Evolutionary conservation across 2,888 invertebrate species (phyloP).

Genomic region (Bembecia ichneumoniformis): DNA sequence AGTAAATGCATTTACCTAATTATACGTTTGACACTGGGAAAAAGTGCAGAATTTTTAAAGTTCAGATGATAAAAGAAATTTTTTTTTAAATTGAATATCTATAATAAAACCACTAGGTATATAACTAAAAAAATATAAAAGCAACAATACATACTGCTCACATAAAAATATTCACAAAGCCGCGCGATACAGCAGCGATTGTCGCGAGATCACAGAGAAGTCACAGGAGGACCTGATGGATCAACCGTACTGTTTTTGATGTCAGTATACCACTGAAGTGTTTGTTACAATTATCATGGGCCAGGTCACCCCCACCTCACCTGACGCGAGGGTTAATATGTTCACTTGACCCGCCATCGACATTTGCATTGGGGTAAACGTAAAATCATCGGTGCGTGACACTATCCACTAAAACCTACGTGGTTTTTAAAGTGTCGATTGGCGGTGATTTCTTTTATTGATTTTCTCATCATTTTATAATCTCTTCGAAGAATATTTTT

Average conservation of each 20-base stretch:
- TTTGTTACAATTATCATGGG: slow-evolving; percentile 54
- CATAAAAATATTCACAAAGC: slow-evolving; percentile 6
- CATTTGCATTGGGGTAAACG: slow-evolving; percentile 39
- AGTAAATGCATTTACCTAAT: too few relatives aligned
- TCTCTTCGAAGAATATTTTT: too few relatives aligned
- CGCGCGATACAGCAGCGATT: not conserved
- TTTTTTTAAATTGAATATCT: not conserved
- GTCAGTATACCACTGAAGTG: slow-evolving; percentile 51
- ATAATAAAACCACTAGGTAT: not conserved
- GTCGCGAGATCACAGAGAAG: slow-evolving; percentile 26
- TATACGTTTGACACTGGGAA: too few relatives aligned
- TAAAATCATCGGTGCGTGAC: slow-evolving; percentile 57
- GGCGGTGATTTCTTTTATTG: too few relatives aligned
- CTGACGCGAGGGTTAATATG: slow-evolving; percentile 53
- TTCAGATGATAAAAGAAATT: too few relatives aligned
- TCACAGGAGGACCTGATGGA: slow-evolving; percentile 40
- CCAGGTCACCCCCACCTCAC: slow-evolving; percentile 52
- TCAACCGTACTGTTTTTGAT: slow-evolving; percentile 51
- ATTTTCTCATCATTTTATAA: too few relatives aligned
- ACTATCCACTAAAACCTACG: slow-evolving; percentile 3
- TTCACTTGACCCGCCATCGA: slow-evolving; percentile 55
- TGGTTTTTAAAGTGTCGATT: not conserved
- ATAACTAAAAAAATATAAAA: not conserved
- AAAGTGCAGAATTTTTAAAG: too few relatives aligned
- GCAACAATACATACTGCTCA: not conserved